These are phyloP conservation scores for Aegotheles bennettii DNA, from an alignment of 2,113 vertebrate genomes.

Conservation along the genomic window DNA sequence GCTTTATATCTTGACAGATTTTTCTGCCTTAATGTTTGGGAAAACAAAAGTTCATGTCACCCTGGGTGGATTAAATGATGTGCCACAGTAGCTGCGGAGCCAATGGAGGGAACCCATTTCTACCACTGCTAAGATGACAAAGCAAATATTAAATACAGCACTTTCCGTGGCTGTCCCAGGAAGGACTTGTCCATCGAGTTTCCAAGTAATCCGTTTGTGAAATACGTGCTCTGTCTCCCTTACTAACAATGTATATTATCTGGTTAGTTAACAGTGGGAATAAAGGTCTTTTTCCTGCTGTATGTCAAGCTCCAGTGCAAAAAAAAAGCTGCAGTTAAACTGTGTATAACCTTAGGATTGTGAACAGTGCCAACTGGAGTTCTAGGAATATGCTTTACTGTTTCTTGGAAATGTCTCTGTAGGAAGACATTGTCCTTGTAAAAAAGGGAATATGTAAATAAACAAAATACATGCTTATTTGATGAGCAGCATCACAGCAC, in stretches of 20 bases:
- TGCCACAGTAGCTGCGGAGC: not conserved
- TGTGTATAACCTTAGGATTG: not conserved
- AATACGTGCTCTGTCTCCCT: not conserved
- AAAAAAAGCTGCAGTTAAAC: constrained; percentile 38
- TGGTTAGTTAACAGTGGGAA: constrained; percentile 7
- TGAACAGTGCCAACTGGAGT: not conserved
- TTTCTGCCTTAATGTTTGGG: not conserved
- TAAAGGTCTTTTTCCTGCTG: constrained; percentile 26
- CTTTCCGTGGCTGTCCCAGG: not conserved
- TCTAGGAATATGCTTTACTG: not conserved
- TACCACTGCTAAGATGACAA: constrained; percentile 6
- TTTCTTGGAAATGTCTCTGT: not conserved
- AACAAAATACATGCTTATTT: not conserved
- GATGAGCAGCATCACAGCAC: not conserved
- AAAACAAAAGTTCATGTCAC: not conserved
- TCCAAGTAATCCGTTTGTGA: constrained; percentile 19
- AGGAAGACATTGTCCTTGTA: not conserved
- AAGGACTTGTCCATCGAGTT: constrained; percentile 10
- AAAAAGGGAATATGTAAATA: not conserved
- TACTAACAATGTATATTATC: constrained; percentile 11
- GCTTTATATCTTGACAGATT: not conserved
- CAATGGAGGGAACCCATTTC: not conserved
- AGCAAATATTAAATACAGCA: not conserved
- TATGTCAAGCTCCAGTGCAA: not conserved
- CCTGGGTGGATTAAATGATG: not conserved